Percentiles rank a stretch among this genome's conserved stretches.
These are phyloP conservation scores for Chondrilla cf. caribensis DNA, from an alignment of 37 sponge, comb jelly and placozoan genomes.

Conservation along the genomic window DNA sequence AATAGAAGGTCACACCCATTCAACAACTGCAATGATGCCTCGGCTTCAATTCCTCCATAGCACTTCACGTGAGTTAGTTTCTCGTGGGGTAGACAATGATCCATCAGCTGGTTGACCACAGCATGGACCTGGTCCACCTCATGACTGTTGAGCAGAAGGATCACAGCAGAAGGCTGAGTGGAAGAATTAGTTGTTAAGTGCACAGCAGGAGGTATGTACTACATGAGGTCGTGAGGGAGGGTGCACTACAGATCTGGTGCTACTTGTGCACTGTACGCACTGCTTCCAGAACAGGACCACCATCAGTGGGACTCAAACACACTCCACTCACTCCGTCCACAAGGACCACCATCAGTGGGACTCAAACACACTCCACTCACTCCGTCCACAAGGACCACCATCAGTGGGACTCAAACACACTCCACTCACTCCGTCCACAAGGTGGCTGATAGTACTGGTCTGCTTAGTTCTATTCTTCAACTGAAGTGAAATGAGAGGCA, in stretches of 20 bases:
- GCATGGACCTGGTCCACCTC: background rate
- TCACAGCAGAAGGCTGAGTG: background rate
- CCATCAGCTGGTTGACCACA: background rate
- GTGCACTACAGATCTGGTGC: no score
- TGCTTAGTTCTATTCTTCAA: background rate
- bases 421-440: background rate
- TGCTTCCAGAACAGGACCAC: no score
- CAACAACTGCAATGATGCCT: background rate
- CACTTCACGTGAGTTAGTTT: background rate
- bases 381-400: no score
- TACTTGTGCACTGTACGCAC: no score
- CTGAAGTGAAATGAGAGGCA: background rate
- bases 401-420: no score
- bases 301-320: no score
- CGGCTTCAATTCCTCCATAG: conserved; percentile 12
- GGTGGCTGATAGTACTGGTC: background rate
- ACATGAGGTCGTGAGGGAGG: no score
- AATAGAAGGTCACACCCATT: conserved; percentile 23
- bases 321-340: no score
- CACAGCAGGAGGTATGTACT: background rate
- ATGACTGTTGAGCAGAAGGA: conserved; percentile 1
- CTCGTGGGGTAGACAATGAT: background rate
- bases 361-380: background rate
- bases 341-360: no score
- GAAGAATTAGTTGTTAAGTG: background rate